Evolutionary conservation across 1,140 invertebrate species (phyloP), one percentile per base, ranked within the genome.

Genomic region (Panagrolaimus sp.): DNA sequence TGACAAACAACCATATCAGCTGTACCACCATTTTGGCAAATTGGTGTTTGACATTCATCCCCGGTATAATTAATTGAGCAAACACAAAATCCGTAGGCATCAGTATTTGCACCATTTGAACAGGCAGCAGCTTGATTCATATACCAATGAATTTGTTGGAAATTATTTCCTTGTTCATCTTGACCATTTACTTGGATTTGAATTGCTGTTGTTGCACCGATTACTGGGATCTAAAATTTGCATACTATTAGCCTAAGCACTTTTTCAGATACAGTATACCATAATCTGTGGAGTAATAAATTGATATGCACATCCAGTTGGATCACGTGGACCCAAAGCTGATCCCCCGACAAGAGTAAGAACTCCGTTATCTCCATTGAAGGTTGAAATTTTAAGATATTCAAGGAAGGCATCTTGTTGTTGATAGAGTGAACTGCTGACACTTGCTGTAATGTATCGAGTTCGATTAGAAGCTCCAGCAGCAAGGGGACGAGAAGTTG

Each of bases 11-110:
- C 17, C 17, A 64, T 6, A 43, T 64, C 63, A 21, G 63, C 32
- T 1, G 63, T 64, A 0, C 63, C 63, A 9, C 63, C 63, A 38
- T 64, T 64, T 38, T 64, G 63, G 28, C 63, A 64, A n/a, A 64
- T 14, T 38, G 63, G 63, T 0, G 17, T 17, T 0, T 32, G 12
- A 38, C 63, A 64, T 9, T 64, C 32, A n/a, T 64, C 63, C 2
- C 63, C 63, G 5, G 28, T 17, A 64, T 64, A 64, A 1, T 9
- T 64, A 21, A 28, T n/a, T 8, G 63, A 12, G 10, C 63, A 64
- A 43, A n/a, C 28, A 38, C 63, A 64, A 28, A 43, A 38, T 12
- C 28, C 63, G 10, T 15, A 43, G 7, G 17, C 6, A 38, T 64
- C 63, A n/a, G 10, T 8, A 2, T 1, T 32, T 1, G 15, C 38